Evolutionary conservation across 2,888 invertebrate species (phyloP).

Genomic region (Lampropteryx suffumata): DNA sequence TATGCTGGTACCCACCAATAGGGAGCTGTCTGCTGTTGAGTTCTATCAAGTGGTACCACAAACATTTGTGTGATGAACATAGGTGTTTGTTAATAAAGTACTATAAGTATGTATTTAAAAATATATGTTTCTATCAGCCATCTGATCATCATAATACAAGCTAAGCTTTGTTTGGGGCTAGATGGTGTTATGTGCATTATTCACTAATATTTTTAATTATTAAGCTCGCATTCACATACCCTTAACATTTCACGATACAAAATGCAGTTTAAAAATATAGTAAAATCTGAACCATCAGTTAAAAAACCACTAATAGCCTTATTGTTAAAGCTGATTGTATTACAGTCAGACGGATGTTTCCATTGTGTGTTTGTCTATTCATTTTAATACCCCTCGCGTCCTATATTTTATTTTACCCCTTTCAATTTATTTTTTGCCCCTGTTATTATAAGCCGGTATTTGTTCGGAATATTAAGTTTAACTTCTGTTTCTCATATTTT

Average conservation of each 20-base stretch:
- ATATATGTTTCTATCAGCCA: too few species aligned
- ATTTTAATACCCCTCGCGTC: slow-evolving; percentile 19
- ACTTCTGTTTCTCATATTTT: slow-evolving; percentile 5
- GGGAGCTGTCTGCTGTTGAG: too few species aligned
- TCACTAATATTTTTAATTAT: too few species aligned
- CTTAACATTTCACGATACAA: neutral
- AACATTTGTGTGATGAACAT: too few species aligned
- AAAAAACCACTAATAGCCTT: slow-evolving; percentile 14
- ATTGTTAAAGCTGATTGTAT: slow-evolving; percentile 28
- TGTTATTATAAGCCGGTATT: slow-evolving; percentile 3
- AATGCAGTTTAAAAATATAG: neutral
- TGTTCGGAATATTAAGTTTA: slow-evolving; percentile 21
- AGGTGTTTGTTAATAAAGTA: too few species aligned
- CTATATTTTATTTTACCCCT: slow-evolving; percentile 18
- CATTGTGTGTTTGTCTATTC: slow-evolving; percentile 35
- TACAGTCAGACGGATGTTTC: slow-evolving; percentile 26
- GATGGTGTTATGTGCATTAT: too few species aligned
- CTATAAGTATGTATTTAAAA: too few species aligned
- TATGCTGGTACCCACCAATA: too few species aligned
- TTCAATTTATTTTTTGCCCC: slow-evolving; percentile 22
- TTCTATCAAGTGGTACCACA: too few species aligned
- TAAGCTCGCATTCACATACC: neutral
- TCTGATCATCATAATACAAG: too few species aligned
- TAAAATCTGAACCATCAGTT: neutral
- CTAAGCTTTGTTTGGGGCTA: too few species aligned